A percentile compares a stretch with the other conserved stretches of the same genome.
These are phyloP conservation scores for Strongylocentrotus purpuratus DNA, from an alignment of 35 echinoderm and acorn worm species.

Conservation along the genomic window DNA sequence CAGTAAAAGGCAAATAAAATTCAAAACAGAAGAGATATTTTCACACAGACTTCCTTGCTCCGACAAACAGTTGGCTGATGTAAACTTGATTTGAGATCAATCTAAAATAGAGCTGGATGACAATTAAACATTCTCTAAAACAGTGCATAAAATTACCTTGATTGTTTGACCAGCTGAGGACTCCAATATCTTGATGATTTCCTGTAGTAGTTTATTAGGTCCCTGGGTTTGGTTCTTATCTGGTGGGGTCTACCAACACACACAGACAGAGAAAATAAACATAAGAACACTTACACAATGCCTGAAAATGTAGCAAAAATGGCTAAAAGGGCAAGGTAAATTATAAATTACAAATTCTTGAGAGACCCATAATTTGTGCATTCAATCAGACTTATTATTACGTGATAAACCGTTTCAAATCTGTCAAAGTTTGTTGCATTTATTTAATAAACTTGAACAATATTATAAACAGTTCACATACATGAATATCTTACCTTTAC, in stretches of 20 bases:
- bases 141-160: slow-evolving; percentile 46
- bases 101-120: no score
- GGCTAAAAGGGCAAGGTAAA: background rate
- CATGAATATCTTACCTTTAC: no score
- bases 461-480: no score
- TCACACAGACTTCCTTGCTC: no score
- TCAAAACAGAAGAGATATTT: no score
- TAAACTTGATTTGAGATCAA: no score
- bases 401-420: background rate
- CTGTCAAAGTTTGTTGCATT: no score
- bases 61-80: no score
- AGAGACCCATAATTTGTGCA: background rate
- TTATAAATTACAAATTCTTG: background rate
- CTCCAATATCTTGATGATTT: slow-evolving; percentile 81
- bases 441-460: no score
- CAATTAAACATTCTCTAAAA: background rate
- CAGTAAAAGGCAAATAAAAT: no score
- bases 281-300: background rate
- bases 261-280: background rate
- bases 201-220: slow-evolving; percentile 69
- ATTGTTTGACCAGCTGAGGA: slow-evolving; percentile 63
- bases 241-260: slow-evolving; percentile 47
- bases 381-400: background rate
- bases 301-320: background rate
- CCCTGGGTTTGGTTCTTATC: slow-evolving; percentile 74